Evolutionary conservation across 2,888 invertebrate species (phyloP), one percentile per base, ranked within the genome.

Genomic region (Choristoneura rosaceana): DNA sequence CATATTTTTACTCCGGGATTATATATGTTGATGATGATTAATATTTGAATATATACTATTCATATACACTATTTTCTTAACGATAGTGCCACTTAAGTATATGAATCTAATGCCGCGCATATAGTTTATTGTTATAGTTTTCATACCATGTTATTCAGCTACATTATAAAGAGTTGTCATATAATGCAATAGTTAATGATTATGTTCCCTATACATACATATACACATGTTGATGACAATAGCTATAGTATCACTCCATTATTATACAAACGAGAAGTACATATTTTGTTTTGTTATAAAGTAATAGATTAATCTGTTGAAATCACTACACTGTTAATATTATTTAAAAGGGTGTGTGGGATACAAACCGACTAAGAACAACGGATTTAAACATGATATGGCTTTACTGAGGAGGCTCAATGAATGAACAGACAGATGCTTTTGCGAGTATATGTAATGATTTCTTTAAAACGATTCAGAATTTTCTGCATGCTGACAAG

Each of bases 261-360:
- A 77, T 87, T 90, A 90, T 90, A 89, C 83, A 87, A 84, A 82
- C 82, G 80, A 87, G 84, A 87, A 81, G 84, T 82, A 85, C 86
- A 82, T 86, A 89, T 91, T 88, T 87, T 90, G 89, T 91, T 91
- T 89, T 90, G 90, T 92, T 92, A 88, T 90, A 81, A 87, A 84
- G 78, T 90, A 89, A 88, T 91, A 91, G 90, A 89, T 89, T 91
- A 92, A 90, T 91, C 87, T 92, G 91, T 92, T 92, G 74, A 86
- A 83, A 77, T 84, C 84, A 87, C 84, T 86, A 84, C 86, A 88
- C 83, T 87, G 85, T 88, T 87, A 80, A 82, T 83, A 81, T 83
- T 77, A 81, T 84, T 85, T 81, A 86, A 87, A 38, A 88, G 88
- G 91, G 90, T 89, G 86, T 82, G 91, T 90, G 90, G 90, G 88